Conservation (phyloP, 2,888 invertebrate genomes). For the Anorthoa munda region DNA sequence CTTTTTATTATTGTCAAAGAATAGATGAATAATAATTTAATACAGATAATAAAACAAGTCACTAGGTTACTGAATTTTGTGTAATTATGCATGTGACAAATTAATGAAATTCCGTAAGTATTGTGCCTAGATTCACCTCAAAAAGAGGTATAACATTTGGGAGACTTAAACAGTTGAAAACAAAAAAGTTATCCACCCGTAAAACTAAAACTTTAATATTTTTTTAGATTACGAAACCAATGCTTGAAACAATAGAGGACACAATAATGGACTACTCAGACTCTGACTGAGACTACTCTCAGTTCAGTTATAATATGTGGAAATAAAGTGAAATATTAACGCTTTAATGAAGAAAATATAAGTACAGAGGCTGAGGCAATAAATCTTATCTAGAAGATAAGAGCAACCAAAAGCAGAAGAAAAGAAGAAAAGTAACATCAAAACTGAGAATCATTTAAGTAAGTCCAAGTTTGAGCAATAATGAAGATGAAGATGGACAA, state of each 20-base stretch:
- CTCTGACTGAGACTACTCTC: constrained; percentile 19
- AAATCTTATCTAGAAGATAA: not conserved
- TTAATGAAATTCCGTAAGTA: not conserved
- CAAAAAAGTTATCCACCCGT: not conserved
- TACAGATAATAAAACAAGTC: not conserved
- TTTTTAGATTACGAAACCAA: constrained; percentile 37
- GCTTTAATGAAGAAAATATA: not conserved
- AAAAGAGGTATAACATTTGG: not conserved
- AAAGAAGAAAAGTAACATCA: not conserved
- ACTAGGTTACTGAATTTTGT: not conserved
- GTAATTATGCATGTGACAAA: not conserved
- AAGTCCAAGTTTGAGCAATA: constrained; percentile 4
- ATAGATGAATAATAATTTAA: not conserved
- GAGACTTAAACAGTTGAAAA: not conserved
- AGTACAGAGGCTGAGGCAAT: not conserved
- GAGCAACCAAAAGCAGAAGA: not conserved
- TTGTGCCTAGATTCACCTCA: not conserved
- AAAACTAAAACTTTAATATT: not conserved
- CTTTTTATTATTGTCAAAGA: too few species aligned
- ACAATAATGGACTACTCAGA: constrained; percentile 14
- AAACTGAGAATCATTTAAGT: not conserved
- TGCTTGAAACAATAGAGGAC: constrained; percentile 28
- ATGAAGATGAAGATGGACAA: not conserved
- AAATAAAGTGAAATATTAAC: not conserved
- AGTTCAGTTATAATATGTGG: constrained; percentile 1